Evolutionary conservation across 2,113 vertebrate species (phyloP).

Genomic region (Sturnira hondurensis): DNA sequence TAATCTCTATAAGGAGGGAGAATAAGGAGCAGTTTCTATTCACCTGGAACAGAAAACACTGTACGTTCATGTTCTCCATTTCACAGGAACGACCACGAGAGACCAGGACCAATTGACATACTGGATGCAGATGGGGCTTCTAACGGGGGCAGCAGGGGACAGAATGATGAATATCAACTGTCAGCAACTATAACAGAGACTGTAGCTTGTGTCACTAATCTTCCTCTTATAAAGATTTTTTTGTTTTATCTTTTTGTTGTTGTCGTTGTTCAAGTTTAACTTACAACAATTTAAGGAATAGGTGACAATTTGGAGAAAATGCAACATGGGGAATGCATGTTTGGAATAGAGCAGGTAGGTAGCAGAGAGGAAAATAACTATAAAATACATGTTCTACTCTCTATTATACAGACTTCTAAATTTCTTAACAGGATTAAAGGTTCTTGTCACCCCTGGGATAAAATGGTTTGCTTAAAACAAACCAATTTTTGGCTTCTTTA

Average conservation of each 20-base stretch:
- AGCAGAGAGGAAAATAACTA: neutral
- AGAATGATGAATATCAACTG: too few relatives aligned
- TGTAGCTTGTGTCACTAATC: neutral
- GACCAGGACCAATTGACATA: too few relatives aligned
- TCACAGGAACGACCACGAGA: neutral
- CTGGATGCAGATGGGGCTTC: neutral
- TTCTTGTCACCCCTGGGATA: neutral
- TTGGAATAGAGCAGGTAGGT: neutral
- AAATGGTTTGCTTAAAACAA: neutral
- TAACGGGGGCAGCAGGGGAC: accelerated
- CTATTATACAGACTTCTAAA: neutral
- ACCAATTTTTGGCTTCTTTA: neutral
- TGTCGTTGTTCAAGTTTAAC: neutral
- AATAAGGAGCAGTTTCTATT: neutral
- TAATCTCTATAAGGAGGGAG: neutral
- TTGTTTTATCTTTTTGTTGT: neutral
- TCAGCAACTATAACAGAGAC: too few relatives aligned
- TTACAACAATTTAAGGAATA: too few relatives aligned
- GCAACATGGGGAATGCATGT: neutral
- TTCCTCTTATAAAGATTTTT: neutral
- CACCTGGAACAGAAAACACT: neutral
- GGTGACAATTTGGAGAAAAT: neutral
- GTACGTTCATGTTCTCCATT: neutral
- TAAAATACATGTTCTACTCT: too few relatives aligned
- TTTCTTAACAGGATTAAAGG: neutral